These are phyloP conservation scores for Theonella swinhoei DNA, from an alignment of 37 sponge, comb jelly and placozoan species.

Conservation along the genomic window DNA sequence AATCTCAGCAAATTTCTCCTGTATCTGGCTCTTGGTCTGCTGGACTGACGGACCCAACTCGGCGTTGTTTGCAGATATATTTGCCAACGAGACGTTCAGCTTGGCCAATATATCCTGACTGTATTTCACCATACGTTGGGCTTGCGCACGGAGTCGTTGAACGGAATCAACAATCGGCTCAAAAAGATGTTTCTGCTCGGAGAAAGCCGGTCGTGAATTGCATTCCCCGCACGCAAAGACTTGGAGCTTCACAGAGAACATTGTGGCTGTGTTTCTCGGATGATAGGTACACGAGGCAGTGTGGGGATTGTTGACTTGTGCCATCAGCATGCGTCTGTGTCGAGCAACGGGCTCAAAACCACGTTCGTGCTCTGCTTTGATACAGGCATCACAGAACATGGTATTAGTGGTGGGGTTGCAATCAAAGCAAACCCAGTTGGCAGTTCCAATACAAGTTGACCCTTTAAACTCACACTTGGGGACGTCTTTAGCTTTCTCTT, in stretches of 20 bases:
- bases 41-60: constrained; percentile 31
- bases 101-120: background rate
- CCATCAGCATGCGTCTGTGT: constrained; percentile 51
- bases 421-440: constrained; percentile 49
- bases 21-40: constrained; percentile 26
- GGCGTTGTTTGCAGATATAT: background rate
- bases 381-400: constrained; percentile 60
- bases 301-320: constrained; percentile 1
- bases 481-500: background rate
- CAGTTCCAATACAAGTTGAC: constrained; percentile 5
- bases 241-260: constrained; percentile 19
- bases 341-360: constrained; percentile 46
- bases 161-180: constrained; percentile 20
- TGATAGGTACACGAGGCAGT: constrained; percentile 28
- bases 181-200: background rate
- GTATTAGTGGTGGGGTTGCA: constrained; percentile 50
- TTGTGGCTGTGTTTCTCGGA: background rate
- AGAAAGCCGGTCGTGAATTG: constrained; percentile 2
- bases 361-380: constrained; percentile 54
- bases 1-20: constrained; percentile 32
- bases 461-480: constrained; percentile 40
- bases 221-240: constrained; percentile 61
- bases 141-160: constrained; percentile 1
- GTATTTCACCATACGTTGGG: constrained; percentile 11
- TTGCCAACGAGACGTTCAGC: constrained; percentile 8